Evolutionary conservation across 2,797 vertebrate genomes (phyloP).

Genomic region (Poecilia velifera): DNA sequence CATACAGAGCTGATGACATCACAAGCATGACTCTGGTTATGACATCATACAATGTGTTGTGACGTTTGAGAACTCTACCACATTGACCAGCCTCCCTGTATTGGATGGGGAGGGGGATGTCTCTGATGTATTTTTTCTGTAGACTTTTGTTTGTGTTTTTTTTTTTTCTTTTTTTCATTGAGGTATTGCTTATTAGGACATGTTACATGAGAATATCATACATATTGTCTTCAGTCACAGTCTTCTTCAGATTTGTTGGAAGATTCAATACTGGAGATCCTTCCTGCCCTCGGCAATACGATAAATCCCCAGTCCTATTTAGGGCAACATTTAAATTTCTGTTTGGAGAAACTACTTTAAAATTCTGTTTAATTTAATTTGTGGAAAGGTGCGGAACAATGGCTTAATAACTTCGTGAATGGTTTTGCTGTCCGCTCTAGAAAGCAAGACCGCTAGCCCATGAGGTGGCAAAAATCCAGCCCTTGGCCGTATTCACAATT

Average conservation of each 20-base stretch:
- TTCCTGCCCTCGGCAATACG: background rate
- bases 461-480: too few species aligned
- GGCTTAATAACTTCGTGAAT: too few species aligned
- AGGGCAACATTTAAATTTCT: background rate
- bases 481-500: too few species aligned
- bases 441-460: too few species aligned
- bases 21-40: background rate
- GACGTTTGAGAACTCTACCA: background rate
- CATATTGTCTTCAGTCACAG: background rate
- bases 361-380: too few species aligned
- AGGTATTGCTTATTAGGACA: background rate
- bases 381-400: too few species aligned
- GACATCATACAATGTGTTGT: background rate
- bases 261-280: background rate
- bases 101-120: too few species aligned
- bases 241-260: background rate
- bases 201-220: background rate
- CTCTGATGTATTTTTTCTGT: background rate
- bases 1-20: background rate
- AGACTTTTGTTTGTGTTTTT: background rate
- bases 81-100: background rate
- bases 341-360: background rate
- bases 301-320: too few species aligned
- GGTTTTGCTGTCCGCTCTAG: too few species aligned
- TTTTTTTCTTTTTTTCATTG: background rate